Percentiles rank a stretch among this genome's conserved stretches.
These are phyloP conservation scores for Hypothenemus hampei DNA, from an alignment of 1,140 invertebrate species.

Conservation along the genomic window DNA sequence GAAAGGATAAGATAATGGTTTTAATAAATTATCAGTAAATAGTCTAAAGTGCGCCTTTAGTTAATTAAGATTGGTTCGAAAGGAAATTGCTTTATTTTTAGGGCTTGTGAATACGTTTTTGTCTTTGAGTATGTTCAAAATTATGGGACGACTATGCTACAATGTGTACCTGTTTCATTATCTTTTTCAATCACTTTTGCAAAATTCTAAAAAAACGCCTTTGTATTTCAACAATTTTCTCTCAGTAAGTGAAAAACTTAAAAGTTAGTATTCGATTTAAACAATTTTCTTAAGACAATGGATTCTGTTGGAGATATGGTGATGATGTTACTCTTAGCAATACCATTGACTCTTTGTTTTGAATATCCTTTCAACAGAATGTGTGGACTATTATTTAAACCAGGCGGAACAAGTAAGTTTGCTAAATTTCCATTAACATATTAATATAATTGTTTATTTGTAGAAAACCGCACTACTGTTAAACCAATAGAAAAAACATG, in stretches of 20 bases:
- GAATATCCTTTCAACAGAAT: constrained; percentile 26
- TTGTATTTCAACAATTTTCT: constrained; percentile 31
- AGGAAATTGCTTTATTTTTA: constrained; percentile 15
- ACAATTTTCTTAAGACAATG: constrained; percentile 21
- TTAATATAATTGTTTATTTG: too few species aligned
- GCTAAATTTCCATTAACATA: too few species aligned
- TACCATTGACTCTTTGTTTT: constrained; percentile 22
- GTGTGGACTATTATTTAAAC: constrained; percentile 7
- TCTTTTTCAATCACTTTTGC: constrained; percentile 24
- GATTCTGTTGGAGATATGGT: constrained; percentile 26
- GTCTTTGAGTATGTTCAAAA: constrained; percentile 24
- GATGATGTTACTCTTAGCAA: constrained; percentile 14
- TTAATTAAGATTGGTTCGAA: not conserved
- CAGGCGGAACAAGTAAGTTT: not conserved
- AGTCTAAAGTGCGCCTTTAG: too few species aligned
- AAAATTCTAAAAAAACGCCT: constrained; percentile 27
- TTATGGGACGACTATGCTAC: constrained; percentile 27
- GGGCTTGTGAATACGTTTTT: constrained; percentile 29
- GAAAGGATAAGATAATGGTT: too few species aligned
- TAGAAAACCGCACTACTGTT: too few species aligned
- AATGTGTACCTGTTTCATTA: constrained; percentile 29
- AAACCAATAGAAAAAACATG: not conserved
- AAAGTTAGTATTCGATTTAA: not conserved
- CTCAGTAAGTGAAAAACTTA: constrained; percentile 17
- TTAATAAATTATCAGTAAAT: too few species aligned